Percentiles rank a stretch among this genome's conserved stretches.
phyloP scores from a whole-genome alignment of 1,140 invertebrate species.

The Drosophila melanica region DNA sequence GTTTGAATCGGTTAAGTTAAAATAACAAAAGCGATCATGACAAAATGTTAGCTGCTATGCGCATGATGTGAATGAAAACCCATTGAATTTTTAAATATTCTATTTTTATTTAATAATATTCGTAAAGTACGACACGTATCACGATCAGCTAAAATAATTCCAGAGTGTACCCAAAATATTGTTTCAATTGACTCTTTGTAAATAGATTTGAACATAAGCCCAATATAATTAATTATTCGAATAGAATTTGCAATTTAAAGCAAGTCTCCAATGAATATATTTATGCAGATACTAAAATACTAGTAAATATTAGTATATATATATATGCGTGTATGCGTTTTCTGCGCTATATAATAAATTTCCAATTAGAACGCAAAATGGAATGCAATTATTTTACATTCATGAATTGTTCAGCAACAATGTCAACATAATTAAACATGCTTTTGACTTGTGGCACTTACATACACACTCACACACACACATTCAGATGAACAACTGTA shows the following conservation, averaged over 20 bases:
- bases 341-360: slow-evolving; percentile 2
- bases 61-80: no score
- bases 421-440: slow-evolving; percentile 48
- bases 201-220: no score
- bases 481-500: slow-evolving; percentile 13
- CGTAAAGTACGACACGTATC: no score
- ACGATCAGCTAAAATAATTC: no score
- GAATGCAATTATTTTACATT: slow-evolving; percentile 44
- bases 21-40: no score
- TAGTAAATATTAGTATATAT: background rate
- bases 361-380: slow-evolving; percentile 30
- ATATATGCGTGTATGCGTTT: background rate
- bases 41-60: no score
- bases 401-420: slow-evolving; percentile 34
- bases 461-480: slow-evolving; percentile 17
- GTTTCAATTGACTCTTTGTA: no score
- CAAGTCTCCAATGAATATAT: background rate
- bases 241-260: background rate
- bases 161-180: no score
- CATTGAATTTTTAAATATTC: no score
- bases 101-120: no score
- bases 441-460: slow-evolving; percentile 27
- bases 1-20: no score
- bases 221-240: no score
- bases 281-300: background rate